phyloP scores from a whole-genome alignment of 2,797 vertebrate species.

The Hypotaenidia okinawae region DNA sequence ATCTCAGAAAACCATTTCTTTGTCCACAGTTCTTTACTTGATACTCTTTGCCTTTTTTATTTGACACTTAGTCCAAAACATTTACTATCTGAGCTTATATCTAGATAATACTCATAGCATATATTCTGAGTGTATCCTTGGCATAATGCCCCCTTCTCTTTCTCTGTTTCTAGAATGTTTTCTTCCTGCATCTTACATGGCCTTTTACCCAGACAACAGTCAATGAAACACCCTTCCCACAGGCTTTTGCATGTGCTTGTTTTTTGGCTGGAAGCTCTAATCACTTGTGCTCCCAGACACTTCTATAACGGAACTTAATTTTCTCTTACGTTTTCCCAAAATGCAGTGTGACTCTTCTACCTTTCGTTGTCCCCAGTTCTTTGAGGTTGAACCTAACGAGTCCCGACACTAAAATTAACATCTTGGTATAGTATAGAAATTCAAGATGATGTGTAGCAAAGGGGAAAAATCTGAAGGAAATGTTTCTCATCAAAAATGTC shows the following conservation, averaged over 20 bases:
- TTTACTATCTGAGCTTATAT: background rate
- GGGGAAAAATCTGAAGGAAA: background rate
- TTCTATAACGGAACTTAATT: background rate
- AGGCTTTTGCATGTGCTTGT: background rate
- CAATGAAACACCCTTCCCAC: background rate
- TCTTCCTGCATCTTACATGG: background rate
- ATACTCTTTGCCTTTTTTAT: background rate
- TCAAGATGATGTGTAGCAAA: background rate
- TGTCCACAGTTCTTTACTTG: background rate
- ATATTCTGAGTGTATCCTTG: background rate
- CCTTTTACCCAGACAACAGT: background rate
- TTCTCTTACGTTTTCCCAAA: background rate
- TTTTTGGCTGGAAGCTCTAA: background rate
- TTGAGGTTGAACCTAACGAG: background rate
- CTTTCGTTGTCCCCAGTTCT: background rate
- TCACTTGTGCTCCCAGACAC: background rate
- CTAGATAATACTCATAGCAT: background rate
- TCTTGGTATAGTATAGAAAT: background rate
- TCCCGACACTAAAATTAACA: background rate
- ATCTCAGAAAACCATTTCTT: background rate
- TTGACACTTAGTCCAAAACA: background rate
- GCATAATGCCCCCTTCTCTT: background rate
- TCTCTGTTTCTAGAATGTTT: background rate
- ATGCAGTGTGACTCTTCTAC: background rate
- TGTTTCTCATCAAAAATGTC: background rate